Evolutionary conservation across 1,140 invertebrate genomes (phyloP), one percentile per base, ranked within the genome.

Genomic region (Varroa destructor): DNA sequence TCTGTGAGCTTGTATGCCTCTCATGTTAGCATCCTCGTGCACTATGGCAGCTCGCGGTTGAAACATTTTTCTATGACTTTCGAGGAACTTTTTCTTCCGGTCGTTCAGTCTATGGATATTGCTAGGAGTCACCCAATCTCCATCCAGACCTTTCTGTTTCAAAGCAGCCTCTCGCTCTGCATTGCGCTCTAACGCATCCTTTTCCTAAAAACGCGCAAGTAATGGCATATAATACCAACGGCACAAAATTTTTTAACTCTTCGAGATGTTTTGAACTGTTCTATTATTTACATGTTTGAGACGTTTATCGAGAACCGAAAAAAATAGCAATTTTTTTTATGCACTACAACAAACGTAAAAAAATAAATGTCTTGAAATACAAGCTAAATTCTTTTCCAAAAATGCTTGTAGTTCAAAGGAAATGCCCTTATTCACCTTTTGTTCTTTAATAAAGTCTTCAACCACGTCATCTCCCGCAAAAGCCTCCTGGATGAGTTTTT

Each of bases 111-210:
- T 12, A 67, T 67, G 61, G 37, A 67, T 67, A 40, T 67, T 67
- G 36, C 8, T 40, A 40, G 61, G 61, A 12, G 61, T 67, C 14
- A 67, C 61, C 61, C 61, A 67, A 46, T 67, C 61, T 67, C 61
- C 61, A 8, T 67, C 61, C 12, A 67, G 61, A 2, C 61, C 61
- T 67, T 67, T 67, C 61, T 67, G 14, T 40, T 67, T 67, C 61
- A 67, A 40, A n/a, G 61, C 61, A 2, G 61, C 61, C 40, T 67
- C 61, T 37, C 61, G 40, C 14, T 67, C 61, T 2, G 61, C 61
- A 14, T 1, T 8, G 8, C 61, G 61, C 40, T 67, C 61, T 67
- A 3, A 14, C 10, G 37, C 12, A 8, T 67, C 37, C 8, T 67
- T 67, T 37, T 67, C 61, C 61, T 67, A 37, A 51, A 51, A 51